Evolutionary conservation across 2,888 invertebrate species (phyloP), one percentile per base, ranked within the genome.

Genomic region (Drosophila rellima): DNA sequence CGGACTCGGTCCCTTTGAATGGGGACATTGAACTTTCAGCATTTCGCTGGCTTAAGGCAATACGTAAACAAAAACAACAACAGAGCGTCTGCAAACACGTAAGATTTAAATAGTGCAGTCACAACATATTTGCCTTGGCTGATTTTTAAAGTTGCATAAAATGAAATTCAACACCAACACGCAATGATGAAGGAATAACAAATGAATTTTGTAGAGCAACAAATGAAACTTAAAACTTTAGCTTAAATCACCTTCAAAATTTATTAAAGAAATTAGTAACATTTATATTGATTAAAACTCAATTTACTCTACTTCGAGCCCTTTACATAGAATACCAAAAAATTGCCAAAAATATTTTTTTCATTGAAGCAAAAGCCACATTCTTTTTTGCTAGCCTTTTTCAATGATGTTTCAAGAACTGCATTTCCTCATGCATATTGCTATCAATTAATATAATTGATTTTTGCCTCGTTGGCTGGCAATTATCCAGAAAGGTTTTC

Each of bases 1-100:
- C 84, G 81, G 67, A 72, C 63, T 52, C 20, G 15, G 44, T 35
- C 44, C 18, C 39, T 51, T 48, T 63, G 57, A 74, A 82, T 67
- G 69, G 64, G 83, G 69, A 86, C 86, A 83, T 86, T 86, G 86
- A 86, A 86, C 86, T 83, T 79, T 72, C 65, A 29, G 39, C 54
- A 57, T 74, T 70, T 57, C 47, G 39, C 11, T 45, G 26, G 63
- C 52, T 62, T 45, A 15, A 55, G 79, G 80, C 71, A 67, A 39
- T 52, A 29, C 26, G 11, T 29, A 31, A 31, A 45, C 31, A 44
- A 57, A 20, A 56, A 26, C 45, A 56, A 26, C 57, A 31, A n/a
- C 23, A 54, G 56, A 57, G 29, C 39, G 45, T 70, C 66, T 39
- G 20, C 52, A 50, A 64, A 42, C 78, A 84, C 84, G 84, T 71